Percentiles rank a stretch among this genome's conserved stretches.
Conservation (phyloP, 2,797 vertebrate species). For the Danionella dracula region DNA sequence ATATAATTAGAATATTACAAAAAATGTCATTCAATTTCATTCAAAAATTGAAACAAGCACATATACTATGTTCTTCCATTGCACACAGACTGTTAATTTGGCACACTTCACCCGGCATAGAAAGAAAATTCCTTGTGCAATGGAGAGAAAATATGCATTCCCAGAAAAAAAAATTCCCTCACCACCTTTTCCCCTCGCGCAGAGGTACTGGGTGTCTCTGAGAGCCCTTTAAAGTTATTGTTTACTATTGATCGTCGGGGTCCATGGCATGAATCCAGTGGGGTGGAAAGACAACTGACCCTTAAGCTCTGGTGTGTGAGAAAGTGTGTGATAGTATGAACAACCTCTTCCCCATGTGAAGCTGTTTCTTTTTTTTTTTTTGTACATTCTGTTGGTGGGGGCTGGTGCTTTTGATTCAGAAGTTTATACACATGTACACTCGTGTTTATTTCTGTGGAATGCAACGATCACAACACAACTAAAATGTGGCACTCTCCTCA, state of each 20-base stretch:
- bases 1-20: too few relatives aligned
- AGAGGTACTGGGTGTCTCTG: neutral
- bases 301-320: conserved; percentile 11
- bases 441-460: too few relatives aligned
- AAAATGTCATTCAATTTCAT: too few relatives aligned
- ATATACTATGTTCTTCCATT: too few relatives aligned
- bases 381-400: neutral
- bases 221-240: conserved; percentile 38
- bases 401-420: neutral
- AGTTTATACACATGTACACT: too few relatives aligned
- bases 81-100: too few relatives aligned
- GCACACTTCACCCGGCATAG: too few relatives aligned
- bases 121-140: neutral
- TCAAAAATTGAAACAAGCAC: too few relatives aligned
- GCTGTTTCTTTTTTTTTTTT: neutral
- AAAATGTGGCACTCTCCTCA: too few relatives aligned
- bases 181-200: neutral
- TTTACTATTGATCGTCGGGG: conserved; percentile 42
- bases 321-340: conserved; percentile 4
- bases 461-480: too few relatives aligned
- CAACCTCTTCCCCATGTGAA: neutral
- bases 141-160: conserved; percentile 23
- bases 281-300: conserved; percentile 41
- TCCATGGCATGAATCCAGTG: conserved; percentile 23
- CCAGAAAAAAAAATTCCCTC: neutral